Base-by-base conservation (phyloP, 2,113 vertebrate species). In the Tyto alba region DNA sequence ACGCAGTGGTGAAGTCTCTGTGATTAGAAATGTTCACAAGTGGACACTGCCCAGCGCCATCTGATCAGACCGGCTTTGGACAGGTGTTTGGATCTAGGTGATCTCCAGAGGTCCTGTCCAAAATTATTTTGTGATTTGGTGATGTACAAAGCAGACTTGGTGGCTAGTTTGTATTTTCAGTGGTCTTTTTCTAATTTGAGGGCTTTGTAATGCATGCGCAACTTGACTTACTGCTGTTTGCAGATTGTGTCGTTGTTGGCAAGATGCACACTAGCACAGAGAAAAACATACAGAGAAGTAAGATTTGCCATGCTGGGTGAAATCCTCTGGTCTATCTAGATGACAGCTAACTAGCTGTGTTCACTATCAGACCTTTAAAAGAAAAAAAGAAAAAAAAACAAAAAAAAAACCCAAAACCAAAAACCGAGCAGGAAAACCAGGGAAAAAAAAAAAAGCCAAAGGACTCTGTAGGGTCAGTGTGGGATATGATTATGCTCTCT, bases 1-100 rank as follows among this genome's bases (percentile, higher is more conserved):
- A 0, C 2, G 4, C 19, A 25, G 18, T 76, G 23, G 11, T 52
- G 62, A 41, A 68, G 4, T 32, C n/a, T 76, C 16, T 67, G 36
- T 69, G 32, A 27, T 78, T 85, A 66, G 66, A 75, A 53, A 18
- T 16, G 7, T 56, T 86, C 4, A 4, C 0, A 0, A 60, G 20
- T 64, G 53, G 26, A 36, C 3, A 3, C 12, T 2, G 2, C 26
- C 21, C 1, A 2, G 4, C 53, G 32, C n/a, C 2, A 2, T 78
- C 69, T 67, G 20, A 47, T 72, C 69, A 77, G 45, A 45, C 36
- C 1, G 1, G 7, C 18, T 74, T 89, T 82, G 29, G 26, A 10
- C 64, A 72, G 18, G 20, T 67, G 30, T 82, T 85, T 85, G 40
- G 53, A 25, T 36, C 17, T 55, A 48, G 23, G 43, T 89, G 56